Base-by-base conservation (phyloP, 2,888 invertebrate genomes). In the Heliothis peltigera region DNA sequence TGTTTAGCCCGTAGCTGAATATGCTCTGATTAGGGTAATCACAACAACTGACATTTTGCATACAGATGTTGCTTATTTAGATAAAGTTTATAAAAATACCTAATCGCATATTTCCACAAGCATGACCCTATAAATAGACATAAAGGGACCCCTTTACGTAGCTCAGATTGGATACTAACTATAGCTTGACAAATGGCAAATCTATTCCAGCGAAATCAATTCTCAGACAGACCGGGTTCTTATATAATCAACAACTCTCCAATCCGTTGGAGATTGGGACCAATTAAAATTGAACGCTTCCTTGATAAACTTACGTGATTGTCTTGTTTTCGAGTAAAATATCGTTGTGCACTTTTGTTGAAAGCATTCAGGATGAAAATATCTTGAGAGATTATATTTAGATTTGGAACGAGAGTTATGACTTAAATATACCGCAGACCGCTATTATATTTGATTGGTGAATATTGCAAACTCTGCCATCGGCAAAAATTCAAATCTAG, bases 221-320 rank as follows among this genome's bases (percentile, higher is more conserved):
- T 3, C 4, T 10, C 28, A 39, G 28, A 1, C 4, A n/a, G 39
- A n/a, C 15, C 15, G n/a, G 5, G 39, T 39, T 39, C 15, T 8
- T 28, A 0, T 60, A 28, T 51, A 28, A 21, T 39, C 25, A 69
- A 48, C 15, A 25, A 15, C 10, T 8, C 42, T 17, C 7, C 5
- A 32, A 49, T 48, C 42, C 17, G 39, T 39, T 25, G 17, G 6
- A 49, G 25, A 32, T 35, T 28, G 22, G 39, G 28, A 22, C 51
- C 71, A 70, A 70, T 65, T 65, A 60, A 65, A 65, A 46, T 32
- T 12, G 22, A 51, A 70, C 44, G 62, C 46, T 51, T 47, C 22
- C 46, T 46, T 61, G 51, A 52, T 51, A 60, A 42, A 61, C 18
- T 28, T 25, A 28, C n/a, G 39, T 39, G 12, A 39, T 19, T 19